Percentiles rank a stretch among this genome's conserved stretches.
These are phyloP conservation scores for Phaethornis superciliosus DNA, from an alignment of 2,113 vertebrate genomes.

Conservation along the genomic window DNA sequence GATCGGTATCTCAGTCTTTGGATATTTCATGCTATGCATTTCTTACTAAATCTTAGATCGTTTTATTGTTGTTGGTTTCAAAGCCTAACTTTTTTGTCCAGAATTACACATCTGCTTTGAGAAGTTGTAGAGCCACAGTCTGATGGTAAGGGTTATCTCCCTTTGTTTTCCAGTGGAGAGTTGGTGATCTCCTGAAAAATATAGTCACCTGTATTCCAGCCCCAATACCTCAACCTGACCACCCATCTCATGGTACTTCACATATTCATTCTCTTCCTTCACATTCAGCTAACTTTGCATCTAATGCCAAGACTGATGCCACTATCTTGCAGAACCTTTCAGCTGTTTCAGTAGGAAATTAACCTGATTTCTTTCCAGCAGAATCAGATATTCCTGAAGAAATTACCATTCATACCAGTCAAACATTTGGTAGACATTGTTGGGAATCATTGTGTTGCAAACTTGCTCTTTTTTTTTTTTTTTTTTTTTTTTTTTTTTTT, in stretches of 20 bases:
- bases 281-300: background rate
- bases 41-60: background rate
- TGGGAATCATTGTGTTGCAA: background rate
- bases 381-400: background rate
- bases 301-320: background rate
- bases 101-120: background rate
- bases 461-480: background rate
- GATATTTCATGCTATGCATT: background rate
- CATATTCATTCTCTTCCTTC: background rate
- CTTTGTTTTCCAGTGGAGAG: background rate
- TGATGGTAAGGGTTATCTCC: background rate
- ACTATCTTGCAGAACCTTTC: background rate
- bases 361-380: background rate
- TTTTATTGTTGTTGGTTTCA: background rate
- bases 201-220: background rate
- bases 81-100: background rate
- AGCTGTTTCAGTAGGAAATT: background rate
- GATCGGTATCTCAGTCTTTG: background rate
- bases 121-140: accelerated
- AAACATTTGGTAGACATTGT: background rate
- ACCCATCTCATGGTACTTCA: background rate
- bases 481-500: background rate
- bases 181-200: background rate
- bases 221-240: background rate
- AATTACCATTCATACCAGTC: background rate